Evolutionary conservation across 2,888 invertebrate genomes (phyloP).

Genomic region (Orchestes rusci): DNA sequence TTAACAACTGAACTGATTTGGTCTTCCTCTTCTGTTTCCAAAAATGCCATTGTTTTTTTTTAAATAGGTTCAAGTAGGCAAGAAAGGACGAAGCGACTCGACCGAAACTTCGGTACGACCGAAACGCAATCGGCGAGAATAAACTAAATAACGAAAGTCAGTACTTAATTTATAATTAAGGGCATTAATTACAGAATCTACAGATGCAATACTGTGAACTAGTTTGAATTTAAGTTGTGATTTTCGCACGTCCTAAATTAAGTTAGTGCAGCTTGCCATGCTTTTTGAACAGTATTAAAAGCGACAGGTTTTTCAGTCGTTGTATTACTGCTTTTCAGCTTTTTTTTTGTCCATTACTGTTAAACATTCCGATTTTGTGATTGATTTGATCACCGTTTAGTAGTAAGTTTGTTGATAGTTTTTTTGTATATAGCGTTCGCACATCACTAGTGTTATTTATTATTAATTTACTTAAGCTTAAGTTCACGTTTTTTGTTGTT

Average conservation of each 20-base stretch:
- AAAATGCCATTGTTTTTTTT: conserved; percentile 2
- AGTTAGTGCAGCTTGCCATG: too few relatives aligned
- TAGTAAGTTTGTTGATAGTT: conserved; percentile 34
- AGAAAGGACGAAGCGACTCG: conserved; percentile 48
- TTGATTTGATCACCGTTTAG: conserved; percentile 32
- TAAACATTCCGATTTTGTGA: conserved; percentile 36
- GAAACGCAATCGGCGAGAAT: conserved; percentile 49
- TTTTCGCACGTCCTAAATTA: too few relatives aligned
- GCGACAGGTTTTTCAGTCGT: too few relatives aligned
- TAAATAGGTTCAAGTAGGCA: conserved; percentile 49
- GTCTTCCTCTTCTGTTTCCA: too few relatives aligned
- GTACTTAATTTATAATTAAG: conserved; percentile 18
- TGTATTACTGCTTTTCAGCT: too few relatives aligned
- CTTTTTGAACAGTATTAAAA: too few relatives aligned
- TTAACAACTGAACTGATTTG: too few relatives aligned
- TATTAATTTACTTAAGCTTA: conserved; percentile 2
- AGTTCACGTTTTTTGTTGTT: conserved; percentile 6
- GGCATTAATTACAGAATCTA: conserved; percentile 11
- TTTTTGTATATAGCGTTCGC: conserved; percentile 32
- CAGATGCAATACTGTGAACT: conserved; percentile 1
- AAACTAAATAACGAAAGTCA: conserved; percentile 25
- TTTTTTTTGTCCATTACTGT: too few relatives aligned
- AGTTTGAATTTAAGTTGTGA: too few relatives aligned
- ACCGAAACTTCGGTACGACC: conserved; percentile 14
- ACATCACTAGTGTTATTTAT: conserved; percentile 14